These are phyloP conservation scores for Drosophila varians DNA, from an alignment of 1,140 invertebrate species.

Conservation along the genomic window DNA sequence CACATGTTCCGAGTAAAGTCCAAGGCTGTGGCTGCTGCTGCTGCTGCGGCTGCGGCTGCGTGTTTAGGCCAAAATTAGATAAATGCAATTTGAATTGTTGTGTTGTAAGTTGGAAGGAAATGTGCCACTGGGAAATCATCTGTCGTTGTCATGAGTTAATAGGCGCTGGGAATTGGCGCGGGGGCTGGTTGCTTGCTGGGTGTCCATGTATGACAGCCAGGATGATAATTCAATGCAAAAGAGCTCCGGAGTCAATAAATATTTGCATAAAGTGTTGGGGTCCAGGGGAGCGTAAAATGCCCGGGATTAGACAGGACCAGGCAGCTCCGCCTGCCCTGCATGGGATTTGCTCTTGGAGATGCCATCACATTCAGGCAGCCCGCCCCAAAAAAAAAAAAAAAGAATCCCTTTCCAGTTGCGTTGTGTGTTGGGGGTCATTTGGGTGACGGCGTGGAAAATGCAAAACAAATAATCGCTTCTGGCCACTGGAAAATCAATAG, in stretches of 20 bases:
- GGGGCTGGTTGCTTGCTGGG: too few relatives aligned
- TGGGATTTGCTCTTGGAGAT: conserved; percentile 21
- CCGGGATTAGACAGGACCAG: conserved; percentile 3
- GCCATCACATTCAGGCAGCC: conserved; percentile 11
- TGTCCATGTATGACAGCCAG: conserved; percentile 6
- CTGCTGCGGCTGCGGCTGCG: conserved; percentile 28
- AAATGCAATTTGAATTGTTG: conserved; percentile 72
- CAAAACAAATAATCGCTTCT: conserved; percentile 60
- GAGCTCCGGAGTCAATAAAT: conserved; percentile 41
- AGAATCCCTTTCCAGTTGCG: background rate
- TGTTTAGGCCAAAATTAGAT: conserved; percentile 73
- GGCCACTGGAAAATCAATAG: conserved; percentile 53
- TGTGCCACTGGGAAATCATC: conserved; percentile 65
- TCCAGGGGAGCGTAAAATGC: conserved; percentile 35
- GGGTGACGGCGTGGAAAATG: conserved; percentile 60
- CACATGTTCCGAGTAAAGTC: conserved; percentile 7
- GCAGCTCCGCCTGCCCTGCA: background rate
- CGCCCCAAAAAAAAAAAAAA: background rate
- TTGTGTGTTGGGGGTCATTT: conserved; percentile 47
- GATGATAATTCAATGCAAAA: conserved; percentile 64
- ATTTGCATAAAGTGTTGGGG: conserved; percentile 45
- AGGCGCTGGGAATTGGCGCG: conserved; percentile 61
- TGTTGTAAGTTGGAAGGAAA: conserved; percentile 67
- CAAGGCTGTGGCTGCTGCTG: conserved; percentile 20
- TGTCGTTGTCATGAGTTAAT: conserved; percentile 75